Conservation (phyloP, 1,140 invertebrate genomes). For the Gerris buenoi region DNA sequence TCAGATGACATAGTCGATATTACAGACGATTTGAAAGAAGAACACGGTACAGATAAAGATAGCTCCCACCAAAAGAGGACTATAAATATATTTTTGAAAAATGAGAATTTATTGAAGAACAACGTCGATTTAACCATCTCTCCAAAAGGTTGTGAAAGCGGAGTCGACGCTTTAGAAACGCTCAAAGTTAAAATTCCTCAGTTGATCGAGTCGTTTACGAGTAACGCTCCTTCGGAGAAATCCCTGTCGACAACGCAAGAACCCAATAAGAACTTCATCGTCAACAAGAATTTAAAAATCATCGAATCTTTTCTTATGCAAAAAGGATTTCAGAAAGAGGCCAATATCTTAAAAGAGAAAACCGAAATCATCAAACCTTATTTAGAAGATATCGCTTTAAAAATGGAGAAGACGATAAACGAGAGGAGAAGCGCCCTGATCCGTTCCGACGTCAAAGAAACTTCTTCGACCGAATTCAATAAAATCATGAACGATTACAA, state of each 20-base stretch:
- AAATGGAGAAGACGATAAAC: too few species aligned
- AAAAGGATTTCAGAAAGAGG: not conserved
- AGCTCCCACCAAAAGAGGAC: not conserved
- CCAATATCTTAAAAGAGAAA: too few species aligned
- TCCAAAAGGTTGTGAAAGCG: not conserved
- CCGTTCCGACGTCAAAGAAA: not conserved
- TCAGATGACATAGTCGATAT: not conserved
- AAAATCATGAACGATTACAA: not conserved
- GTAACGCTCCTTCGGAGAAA: not conserved
- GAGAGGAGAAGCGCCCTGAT: not conserved
- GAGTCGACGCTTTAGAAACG: not conserved
- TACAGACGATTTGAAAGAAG: not conserved
- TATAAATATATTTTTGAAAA: too few species aligned
- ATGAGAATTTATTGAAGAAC: too few species aligned
- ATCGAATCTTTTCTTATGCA: not conserved
- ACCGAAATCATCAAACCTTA: not conserved
- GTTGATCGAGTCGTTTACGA: not conserved
- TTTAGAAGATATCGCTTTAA: not conserved
- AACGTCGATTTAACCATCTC: not conserved
- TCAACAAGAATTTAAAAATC: too few species aligned
- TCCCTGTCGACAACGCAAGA: too few species aligned
- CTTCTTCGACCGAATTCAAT: not conserved
- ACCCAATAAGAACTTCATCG: not conserved
- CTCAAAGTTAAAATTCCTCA: not conserved
- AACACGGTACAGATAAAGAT: not conserved